Base-by-base conservation (phyloP, 2,113 vertebrate genomes). In the Nesogale talazaci region DNA sequence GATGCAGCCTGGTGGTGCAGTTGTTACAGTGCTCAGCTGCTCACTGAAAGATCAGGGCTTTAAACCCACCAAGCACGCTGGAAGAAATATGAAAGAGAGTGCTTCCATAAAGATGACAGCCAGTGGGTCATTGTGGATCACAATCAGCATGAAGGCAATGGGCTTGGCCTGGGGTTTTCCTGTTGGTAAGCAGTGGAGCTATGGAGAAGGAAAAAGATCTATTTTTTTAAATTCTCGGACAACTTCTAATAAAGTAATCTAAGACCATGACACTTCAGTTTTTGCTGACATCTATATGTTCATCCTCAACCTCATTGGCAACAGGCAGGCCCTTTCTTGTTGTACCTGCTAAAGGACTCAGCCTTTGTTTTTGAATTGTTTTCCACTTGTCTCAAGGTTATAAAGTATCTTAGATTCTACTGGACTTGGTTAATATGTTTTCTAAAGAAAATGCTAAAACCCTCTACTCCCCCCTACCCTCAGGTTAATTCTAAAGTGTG, bases 361-460 rank as follows among this genome's bases (percentile, higher is more conserved):
- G 14, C 56, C 12, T 83, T 92, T 52, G 80, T 86, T 90, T 46
- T 61, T 70, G 20, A 91, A 83, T 22, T 52, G 69, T 84, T 93
- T 96, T 84, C 69, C 34, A 79, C 31, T 52, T 81, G 22, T 25
- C 52, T 40, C 42, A 82, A 67, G 40, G 81, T 84, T 89, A 56
- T 86, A 83, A 91, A 89, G 61, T 88, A 6, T 2, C 38, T 89
- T 78, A 59, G 46, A 56, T 25, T 86, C 67, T 89, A 34, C 40
- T 82, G 11, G 80, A 36, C 89, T 1, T 61, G 65, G 46, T 10
- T 5, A 52, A 2, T 52, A 12, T 52, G 88, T 92, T 96, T 90
- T 6, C 16, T 80, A 81, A 57, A 86, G 59, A 93, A 93, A 72
- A 70, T n/a, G 34, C 17, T 3, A 67, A n/a, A 52, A 25, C 20